Evolutionary conservation across 2,888 invertebrate genomes (phyloP).

Genomic region (Agonopterix subpropinquella): DNA sequence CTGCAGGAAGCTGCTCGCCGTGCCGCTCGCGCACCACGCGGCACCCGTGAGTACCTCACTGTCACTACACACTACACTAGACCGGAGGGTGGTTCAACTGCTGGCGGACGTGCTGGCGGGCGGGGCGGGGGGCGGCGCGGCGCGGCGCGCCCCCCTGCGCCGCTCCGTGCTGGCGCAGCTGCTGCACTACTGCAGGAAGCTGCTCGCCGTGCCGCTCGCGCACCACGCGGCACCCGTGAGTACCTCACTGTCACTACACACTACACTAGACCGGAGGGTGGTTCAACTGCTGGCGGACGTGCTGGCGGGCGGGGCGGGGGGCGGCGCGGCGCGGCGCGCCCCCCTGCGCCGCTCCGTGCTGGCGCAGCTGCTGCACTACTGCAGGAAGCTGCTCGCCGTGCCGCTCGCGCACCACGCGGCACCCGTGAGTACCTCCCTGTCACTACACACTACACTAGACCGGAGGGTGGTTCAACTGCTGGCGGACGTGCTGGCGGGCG

Average conservation of each 20-base stretch:
- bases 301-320: conserved; percentile 73
- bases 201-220: conserved; percentile 70
- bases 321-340: conserved; percentile 66
- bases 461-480: conserved; percentile 81
- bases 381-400: conserved; percentile 73
- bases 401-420: conserved; percentile 37
- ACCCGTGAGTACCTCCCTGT: too few relatives aligned
- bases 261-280: conserved; percentile 62
- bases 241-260: too few relatives aligned
- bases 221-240: not conserved
- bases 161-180: conserved; percentile 83
- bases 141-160: conserved; percentile 77
- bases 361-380: conserved; percentile 82
- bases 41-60: too few relatives aligned
- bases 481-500: conserved; percentile 78
- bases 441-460: too few relatives aligned
- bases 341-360: conserved; percentile 83
- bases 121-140: conserved; percentile 73
- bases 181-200: conserved; percentile 78
- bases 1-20: conserved; percentile 74
- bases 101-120: conserved; percentile 80
- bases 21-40: conserved; percentile 43
- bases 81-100: conserved; percentile 78
- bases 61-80: too few relatives aligned
- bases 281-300: conserved; percentile 84